phyloP scores from a whole-genome alignment of 2,113 vertebrate genomes.

The Phylloscopus trochiloides region DNA sequence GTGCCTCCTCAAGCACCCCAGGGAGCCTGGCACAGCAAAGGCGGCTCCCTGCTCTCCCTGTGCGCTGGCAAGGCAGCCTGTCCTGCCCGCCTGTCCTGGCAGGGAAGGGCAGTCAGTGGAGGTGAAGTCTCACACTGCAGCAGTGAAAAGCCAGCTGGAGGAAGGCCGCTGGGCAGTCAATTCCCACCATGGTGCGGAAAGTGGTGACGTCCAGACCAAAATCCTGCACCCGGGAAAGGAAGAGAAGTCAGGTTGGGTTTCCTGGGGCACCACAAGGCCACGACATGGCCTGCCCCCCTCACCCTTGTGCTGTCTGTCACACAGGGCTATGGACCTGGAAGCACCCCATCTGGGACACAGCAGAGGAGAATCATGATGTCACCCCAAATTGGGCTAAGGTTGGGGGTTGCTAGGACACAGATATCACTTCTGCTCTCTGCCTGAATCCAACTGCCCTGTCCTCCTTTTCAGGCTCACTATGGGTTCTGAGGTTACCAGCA shows the following conservation, averaged over 20 bases:
- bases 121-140: conserved; percentile 81
- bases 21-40: neutral
- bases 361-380: too few species aligned
- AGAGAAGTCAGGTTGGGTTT: neutral
- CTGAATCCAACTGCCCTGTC: neutral
- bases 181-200: conserved; percentile 85
- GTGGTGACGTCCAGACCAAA: conserved; percentile 88
- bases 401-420: neutral
- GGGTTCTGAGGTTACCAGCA: neutral
- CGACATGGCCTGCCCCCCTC: accelerated
- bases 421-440: neutral
- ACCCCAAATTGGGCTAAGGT: neutral
- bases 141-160: conserved; percentile 89
- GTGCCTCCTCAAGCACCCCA: neutral
- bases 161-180: conserved; percentile 83
- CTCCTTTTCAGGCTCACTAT: neutral
- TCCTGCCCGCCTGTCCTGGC: neutral
- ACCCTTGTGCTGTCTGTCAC: neutral
- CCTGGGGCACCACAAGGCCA: neutral
- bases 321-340: neutral
- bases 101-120: neutral
- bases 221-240: conserved; percentile 72
- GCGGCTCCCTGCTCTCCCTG: neutral
- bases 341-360: neutral
- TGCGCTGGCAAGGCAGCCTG: neutral